Base-by-base conservation (phyloP, 53 echinoderm and acorn worm genomes). In the Stichopus horrens region DNA sequence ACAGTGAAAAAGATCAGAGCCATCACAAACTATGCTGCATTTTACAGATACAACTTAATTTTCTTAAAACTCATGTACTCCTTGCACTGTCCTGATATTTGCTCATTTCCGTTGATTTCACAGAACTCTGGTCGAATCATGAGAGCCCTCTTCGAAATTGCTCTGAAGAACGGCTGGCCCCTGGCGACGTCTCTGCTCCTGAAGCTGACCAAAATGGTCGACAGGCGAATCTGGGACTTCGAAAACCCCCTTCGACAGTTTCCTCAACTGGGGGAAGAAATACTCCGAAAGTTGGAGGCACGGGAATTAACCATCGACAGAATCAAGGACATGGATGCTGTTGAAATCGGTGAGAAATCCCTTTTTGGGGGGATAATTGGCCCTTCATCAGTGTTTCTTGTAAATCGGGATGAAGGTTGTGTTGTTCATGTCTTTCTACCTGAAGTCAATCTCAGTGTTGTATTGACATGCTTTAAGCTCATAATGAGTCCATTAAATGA, bases 121-220 rank as follows among this genome's bases (percentile, higher is more conserved):
- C 83, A 97, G 95, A 96, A 98, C 88, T 86, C 98, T 5, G 98
- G 91, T 60, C 88, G 98, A 8, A 98, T 98, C 88, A 93, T 98
- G 68, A 83, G 98, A 58, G 98, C 98, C 20, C 88, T 98, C 52
- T 98, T 98, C 92, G 98, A 98, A 86, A 89, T 98, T 66, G 90
- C 95, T 20, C 88, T 98, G 57, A 94, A 95, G 60, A 91, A 86
- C 7, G 98, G 98, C 57, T 98, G 98, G 98, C 98, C 98, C 59
- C 76, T 94, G 52, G 94, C 95, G 91, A 94, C 98, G 1, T 75
- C 94, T 21, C 83, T 89, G 53, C 91, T 95, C 52, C 92, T 98
- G 7, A 91, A 58, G 20, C 79, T 98, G 11, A 94, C 93, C 78
- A 98, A 98, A 78, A 93, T 89, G 67, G 93, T 98, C 60, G 98